Conservation (phyloP, 2,113 vertebrate species). For the Prunella himalayana region DNA sequence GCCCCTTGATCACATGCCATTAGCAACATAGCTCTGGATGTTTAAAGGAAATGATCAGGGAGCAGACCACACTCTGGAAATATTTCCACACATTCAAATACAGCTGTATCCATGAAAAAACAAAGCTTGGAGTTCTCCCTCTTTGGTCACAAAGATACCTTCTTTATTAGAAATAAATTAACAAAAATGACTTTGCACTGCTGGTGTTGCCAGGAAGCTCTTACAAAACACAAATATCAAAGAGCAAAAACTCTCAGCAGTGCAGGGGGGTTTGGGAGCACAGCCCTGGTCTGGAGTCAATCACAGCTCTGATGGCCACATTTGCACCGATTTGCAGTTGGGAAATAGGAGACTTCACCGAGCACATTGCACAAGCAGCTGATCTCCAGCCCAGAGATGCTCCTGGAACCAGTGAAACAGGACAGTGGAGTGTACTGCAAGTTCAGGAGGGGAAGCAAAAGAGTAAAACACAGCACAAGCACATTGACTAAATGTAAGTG, state of each 20-base stretch:
- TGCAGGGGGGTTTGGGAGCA: neutral
- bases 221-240: neutral
- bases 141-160: neutral
- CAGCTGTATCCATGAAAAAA: neutral
- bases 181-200: neutral
- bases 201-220: conserved; percentile 1
- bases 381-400: neutral
- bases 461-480: neutral
- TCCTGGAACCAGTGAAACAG: neutral
- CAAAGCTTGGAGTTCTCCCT: neutral
- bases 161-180: neutral
- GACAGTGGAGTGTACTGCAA: neutral
- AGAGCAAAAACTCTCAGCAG: neutral
- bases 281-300: conserved; percentile 37
- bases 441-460: neutral
- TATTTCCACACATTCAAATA: neutral
- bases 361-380: conserved; percentile 19
- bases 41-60: neutral
- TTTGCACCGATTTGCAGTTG: conserved; percentile 13
- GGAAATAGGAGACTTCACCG: neutral
- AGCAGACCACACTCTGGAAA: neutral
- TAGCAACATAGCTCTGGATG: neutral
- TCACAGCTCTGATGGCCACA: neutral
- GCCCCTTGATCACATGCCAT: neutral
- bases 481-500: neutral